A percentile compares a stretch with the other conserved stretches of the same genome.
These are phyloP conservation scores for Phrynosoma blainvillii DNA, from an alignment of 2,113 vertebrate genomes.

Conservation along the genomic window DNA sequence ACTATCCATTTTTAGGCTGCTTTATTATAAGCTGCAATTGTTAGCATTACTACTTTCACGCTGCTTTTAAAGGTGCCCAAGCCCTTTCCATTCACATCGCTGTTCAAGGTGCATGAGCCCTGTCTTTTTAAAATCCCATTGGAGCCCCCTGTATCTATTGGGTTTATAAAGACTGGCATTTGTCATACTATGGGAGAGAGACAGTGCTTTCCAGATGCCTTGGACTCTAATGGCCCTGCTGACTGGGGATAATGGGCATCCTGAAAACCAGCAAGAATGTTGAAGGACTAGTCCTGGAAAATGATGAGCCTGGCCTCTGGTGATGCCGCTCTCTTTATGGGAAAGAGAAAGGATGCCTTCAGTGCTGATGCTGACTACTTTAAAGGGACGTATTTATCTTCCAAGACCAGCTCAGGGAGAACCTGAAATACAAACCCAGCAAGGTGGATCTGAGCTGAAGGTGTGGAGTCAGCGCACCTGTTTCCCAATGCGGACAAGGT, in stretches of 20 bases:
- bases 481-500: background rate
- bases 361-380: background rate
- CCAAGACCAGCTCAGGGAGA: background rate
- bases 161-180: no score
- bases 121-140: no score
- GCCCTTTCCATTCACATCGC: no score
- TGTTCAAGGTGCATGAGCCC: no score
- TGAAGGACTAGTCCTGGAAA: background rate
- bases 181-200: no score
- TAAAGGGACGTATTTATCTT: no score
- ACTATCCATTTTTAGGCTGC: no score
- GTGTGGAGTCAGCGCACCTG: background rate
- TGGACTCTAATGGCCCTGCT: background rate
- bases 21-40: no score
- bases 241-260: background rate
- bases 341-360: background rate
- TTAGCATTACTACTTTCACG: no score
- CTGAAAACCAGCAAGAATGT: background rate
- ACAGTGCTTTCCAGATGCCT: no score
- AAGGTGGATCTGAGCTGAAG: background rate
- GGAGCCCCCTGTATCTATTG: no score
- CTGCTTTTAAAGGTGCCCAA: no score
- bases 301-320: background rate
- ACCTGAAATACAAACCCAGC: background rate
- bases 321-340: background rate